Conservation (phyloP, 2,888 invertebrate genomes). For the Eucera pruinosa region DNA sequence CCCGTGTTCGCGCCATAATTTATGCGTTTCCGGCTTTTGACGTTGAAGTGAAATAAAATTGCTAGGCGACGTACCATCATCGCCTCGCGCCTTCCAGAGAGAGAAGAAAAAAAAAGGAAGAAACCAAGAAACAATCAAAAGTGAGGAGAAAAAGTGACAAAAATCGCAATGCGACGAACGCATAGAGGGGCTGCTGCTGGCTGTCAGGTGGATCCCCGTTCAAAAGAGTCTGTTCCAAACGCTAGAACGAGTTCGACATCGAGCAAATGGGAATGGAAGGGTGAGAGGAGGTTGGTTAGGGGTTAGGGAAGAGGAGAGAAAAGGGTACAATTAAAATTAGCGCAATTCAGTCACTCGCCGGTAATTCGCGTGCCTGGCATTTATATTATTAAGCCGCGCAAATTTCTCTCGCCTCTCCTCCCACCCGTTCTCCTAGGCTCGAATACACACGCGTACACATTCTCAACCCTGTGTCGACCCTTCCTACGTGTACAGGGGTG, state of each 20-base stretch:
- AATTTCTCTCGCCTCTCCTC: slow-evolving; percentile 73
- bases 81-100: slow-evolving; percentile 26
- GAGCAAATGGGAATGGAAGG: slow-evolving; percentile 36
- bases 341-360: slow-evolving; percentile 81
- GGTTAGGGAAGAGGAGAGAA: slow-evolving; percentile 53
- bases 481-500: not conserved
- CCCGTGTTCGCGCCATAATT: slow-evolving; percentile 60
- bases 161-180: slow-evolving; percentile 3
- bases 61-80: slow-evolving; percentile 6
- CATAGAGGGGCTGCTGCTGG: not conserved
- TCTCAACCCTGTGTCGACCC: slow-evolving; percentile 2
- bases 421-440: not conserved
- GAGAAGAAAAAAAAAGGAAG: slow-evolving; percentile 2
- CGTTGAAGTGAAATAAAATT: slow-evolving; percentile 58
- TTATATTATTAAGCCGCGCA: slow-evolving; percentile 81
- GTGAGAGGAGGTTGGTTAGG: slow-evolving; percentile 31
- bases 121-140: not conserved
- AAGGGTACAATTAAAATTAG: slow-evolving; percentile 82
- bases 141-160: not conserved
- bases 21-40: slow-evolving; percentile 63
- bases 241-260: slow-evolving; percentile 65
- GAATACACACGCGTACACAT: slow-evolving; percentile 28
- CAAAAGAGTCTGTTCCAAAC: slow-evolving; percentile 22
- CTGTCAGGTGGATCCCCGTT: slow-evolving; percentile 7
- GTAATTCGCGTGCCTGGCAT: slow-evolving; percentile 81